phyloP scores from a whole-genome alignment of 2,113 vertebrate species.

The Lethenteron camtschaticum region DNA sequence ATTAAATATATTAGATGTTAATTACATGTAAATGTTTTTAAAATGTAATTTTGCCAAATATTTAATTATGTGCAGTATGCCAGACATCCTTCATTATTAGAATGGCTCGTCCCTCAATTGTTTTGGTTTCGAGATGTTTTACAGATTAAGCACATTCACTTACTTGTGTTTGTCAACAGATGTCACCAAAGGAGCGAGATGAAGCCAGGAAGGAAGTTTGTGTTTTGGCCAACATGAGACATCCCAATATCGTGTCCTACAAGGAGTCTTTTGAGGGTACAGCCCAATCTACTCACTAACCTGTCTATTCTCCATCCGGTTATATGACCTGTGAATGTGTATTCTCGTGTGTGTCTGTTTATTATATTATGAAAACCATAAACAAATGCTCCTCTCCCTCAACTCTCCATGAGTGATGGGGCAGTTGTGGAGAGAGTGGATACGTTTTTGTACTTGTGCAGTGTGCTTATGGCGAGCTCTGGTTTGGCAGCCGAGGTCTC shows the following conservation, averaged over 20 bases:
- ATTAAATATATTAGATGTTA: too few species aligned
- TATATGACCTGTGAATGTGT: not conserved
- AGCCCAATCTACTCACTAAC: too few species aligned
- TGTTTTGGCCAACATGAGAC: constrained; percentile 91
- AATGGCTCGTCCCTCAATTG: not conserved
- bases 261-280: constrained; percentile 92
- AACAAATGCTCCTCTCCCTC: not conserved
- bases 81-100: not conserved
- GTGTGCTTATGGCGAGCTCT: too few species aligned
- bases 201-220: constrained; percentile 87
- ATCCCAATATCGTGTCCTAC: constrained; percentile 89
- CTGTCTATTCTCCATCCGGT: not conserved
- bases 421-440: too few species aligned
- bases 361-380: not conserved
- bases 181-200: constrained; percentile 81
- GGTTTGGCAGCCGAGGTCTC: too few species aligned
- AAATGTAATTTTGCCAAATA: too few species aligned
- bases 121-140: not conserved
- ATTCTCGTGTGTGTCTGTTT: not conserved
- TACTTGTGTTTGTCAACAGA: constrained; percentile 23
- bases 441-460: too few species aligned
- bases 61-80: too few species aligned
- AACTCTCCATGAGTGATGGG: too few species aligned
- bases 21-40: too few species aligned
- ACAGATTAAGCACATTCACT: not conserved